phyloP scores from a whole-genome alignment of 1,140 invertebrate genomes.

The Pemphigus obesinymphae region DNA sequence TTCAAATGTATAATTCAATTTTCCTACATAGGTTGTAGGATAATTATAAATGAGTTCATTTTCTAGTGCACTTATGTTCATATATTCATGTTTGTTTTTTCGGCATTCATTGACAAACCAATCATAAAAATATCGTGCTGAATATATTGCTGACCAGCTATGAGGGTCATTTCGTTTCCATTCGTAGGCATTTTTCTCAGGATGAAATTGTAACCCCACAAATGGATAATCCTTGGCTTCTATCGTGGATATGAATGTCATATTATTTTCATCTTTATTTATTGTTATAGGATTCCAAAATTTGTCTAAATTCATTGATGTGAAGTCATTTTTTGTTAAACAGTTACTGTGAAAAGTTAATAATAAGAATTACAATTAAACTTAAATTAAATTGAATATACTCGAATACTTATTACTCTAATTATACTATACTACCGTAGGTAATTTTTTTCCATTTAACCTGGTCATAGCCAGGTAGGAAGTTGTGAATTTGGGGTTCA shows the following conservation, averaged over 20 bases:
- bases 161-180: slow-evolving; percentile 65
- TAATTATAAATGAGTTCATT: background rate
- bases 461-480: too few relatives aligned
- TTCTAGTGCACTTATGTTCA: background rate
- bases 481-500: too few relatives aligned
- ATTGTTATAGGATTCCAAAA: slow-evolving; percentile 64
- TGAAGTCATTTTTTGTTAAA: slow-evolving; percentile 42
- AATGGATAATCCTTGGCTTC: slow-evolving; percentile 70
- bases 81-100: slow-evolving; percentile 34
- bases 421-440: too few relatives aligned
- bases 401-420: too few relatives aligned
- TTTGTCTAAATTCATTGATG: slow-evolving; percentile 31
- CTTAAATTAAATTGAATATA: too few relatives aligned
- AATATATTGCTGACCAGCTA: slow-evolving; percentile 57
- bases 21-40: background rate
- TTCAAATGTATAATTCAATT: background rate
- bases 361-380: too few relatives aligned
- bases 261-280: slow-evolving; percentile 61
- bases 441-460: too few relatives aligned
- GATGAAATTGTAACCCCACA: slow-evolving; percentile 85
- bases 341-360: slow-evolving; percentile 43
- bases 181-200: slow-evolving; percentile 82
- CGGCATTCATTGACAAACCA: slow-evolving; percentile 53
- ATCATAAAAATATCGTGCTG: slow-evolving; percentile 74
- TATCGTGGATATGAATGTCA: slow-evolving; percentile 64